Evolutionary conservation across 2,888 invertebrate genomes (phyloP).

Genomic region (Gymnoscelis rufifasciata): DNA sequence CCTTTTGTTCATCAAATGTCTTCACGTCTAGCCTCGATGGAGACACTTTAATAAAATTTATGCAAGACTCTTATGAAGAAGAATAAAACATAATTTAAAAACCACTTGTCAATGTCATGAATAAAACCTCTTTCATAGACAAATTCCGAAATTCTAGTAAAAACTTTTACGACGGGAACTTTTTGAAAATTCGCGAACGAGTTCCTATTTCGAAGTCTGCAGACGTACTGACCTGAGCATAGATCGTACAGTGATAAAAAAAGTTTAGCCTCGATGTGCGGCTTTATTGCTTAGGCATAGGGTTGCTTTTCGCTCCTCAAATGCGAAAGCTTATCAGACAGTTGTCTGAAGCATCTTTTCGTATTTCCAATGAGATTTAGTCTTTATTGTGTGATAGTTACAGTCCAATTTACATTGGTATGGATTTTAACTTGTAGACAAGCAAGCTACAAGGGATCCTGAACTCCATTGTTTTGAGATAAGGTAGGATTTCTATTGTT

Average conservation of each 20-base stretch:
- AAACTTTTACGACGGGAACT: constrained; percentile 16
- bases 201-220: constrained; percentile 19
- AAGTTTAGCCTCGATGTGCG: constrained; percentile 6
- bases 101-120: not conserved
- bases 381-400: not conserved
- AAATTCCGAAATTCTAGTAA: not conserved
- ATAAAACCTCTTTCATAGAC: not conserved
- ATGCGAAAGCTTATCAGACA: constrained; percentile 20
- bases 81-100: no score
- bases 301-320: constrained; percentile 9
- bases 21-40: no score
- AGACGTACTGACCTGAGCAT: constrained; percentile 21
- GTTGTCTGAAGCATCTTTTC: constrained; percentile 5
- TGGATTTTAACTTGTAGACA: constrained; percentile 18
- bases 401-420: constrained; percentile 6
- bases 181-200: constrained; percentile 5
- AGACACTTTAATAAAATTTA: no score
- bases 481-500: constrained; percentile 10
- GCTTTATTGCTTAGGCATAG: constrained; percentile 6
- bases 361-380: constrained; percentile 4
- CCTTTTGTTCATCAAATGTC: no score
- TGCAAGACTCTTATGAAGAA: no score
- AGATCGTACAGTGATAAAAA: constrained; percentile 19
- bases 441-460: not conserved
- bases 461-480: not conserved